Evolutionary conservation across 2,113 vertebrate genomes (phyloP).

Genomic region (Prinia subflava): DNA sequence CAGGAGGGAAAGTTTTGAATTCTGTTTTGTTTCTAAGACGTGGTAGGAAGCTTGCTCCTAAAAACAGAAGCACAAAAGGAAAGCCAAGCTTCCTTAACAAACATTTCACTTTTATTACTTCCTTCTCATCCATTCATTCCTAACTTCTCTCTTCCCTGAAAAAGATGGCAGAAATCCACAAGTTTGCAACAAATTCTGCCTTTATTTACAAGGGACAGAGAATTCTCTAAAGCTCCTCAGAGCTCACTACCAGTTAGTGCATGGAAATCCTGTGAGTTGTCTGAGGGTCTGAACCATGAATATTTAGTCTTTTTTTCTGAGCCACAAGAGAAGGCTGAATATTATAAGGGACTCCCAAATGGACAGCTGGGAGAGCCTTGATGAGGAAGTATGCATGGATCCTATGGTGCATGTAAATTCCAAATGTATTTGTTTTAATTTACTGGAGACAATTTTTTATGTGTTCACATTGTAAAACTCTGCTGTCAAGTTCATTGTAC

Average conservation of each 20-base stretch:
- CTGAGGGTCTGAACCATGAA: background rate
- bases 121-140: background rate
- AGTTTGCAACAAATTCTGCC: background rate
- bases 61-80: background rate
- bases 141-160: background rate
- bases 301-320: background rate
- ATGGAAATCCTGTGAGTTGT: background rate
- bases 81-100: background rate
- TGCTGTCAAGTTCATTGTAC: background rate
- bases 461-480: background rate
- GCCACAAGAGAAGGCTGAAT: background rate
- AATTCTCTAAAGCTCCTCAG: background rate
- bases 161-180: background rate
- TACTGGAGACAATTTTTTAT: background rate
- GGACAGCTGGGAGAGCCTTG: background rate
- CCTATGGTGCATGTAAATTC: background rate
- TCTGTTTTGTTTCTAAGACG: background rate
- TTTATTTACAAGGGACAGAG: background rate
- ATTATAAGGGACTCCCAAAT: background rate
- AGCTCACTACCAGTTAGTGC: background rate
- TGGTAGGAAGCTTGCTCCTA: background rate
- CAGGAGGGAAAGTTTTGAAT: background rate
- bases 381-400: background rate
- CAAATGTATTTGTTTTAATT: background rate
- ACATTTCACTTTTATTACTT: conserved; percentile 31